These are phyloP conservation scores for Ormyrus rosae DNA, from an alignment of 2,888 invertebrate genomes.

Conservation along the genomic window DNA sequence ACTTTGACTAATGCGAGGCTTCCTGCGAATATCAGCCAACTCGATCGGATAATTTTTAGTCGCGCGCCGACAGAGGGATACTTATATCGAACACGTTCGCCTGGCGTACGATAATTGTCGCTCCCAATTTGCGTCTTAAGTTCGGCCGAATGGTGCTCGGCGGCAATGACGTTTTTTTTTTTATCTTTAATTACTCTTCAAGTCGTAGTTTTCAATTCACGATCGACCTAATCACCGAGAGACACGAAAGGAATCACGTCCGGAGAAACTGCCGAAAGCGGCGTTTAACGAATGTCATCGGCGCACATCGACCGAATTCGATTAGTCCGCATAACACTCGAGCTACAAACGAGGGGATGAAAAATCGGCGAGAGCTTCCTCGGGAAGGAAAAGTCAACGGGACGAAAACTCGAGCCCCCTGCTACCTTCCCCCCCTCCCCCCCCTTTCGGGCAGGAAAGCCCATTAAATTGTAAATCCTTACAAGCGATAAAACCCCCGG, in stretches of 20 bases:
- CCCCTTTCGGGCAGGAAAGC: background rate
- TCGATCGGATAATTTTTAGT: constrained; percentile 8
- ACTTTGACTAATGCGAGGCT: background rate
- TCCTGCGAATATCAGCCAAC: background rate
- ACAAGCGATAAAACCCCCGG: background rate
- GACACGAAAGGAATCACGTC: too few species aligned
- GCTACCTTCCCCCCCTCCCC: too few species aligned
- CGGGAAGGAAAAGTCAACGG: background rate
- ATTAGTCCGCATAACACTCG: background rate
- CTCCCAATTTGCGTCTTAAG: constrained; percentile 16
- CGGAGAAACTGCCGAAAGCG: too few species aligned
- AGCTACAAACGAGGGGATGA: background rate
- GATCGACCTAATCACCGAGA: too few species aligned
- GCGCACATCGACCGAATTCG: background rate
- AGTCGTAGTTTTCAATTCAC: too few species aligned
- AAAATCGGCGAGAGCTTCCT: constrained; percentile 9
- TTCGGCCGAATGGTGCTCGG: too few species aligned
- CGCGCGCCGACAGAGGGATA: background rate
- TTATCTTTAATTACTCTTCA: too few species aligned
- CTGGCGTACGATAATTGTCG: constrained; percentile 30
- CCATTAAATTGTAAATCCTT: constrained; percentile 48
- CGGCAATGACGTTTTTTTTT: too few species aligned
- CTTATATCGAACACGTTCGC: constrained; percentile 28
- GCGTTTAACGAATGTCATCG: too few species aligned
- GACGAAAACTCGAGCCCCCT: background rate